Evolutionary conservation across 1,140 invertebrate species (phyloP), one percentile per base, ranked within the genome.

Genomic region (Coelopa frigida): DNA sequence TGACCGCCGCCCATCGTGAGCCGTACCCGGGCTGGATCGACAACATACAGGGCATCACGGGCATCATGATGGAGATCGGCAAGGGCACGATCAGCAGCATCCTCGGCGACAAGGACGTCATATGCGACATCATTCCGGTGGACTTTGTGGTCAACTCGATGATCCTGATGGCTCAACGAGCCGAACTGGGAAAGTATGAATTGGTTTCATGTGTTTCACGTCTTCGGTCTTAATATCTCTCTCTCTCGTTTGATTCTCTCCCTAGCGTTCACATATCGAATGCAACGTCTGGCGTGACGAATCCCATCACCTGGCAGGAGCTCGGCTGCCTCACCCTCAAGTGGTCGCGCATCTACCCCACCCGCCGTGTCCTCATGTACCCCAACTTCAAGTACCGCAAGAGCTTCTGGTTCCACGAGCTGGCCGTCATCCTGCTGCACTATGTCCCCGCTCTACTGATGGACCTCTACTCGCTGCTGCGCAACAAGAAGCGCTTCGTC

Each of bases 1-100:
- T 90, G 2, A 85, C 84, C 4, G 84, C 81, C 0, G 81, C 86
- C 0, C 78, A 78, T 58, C 76, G 78, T 49, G 85, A 90, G 61
- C 87, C 87, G 0, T 83, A 77, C 60, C 83, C 84, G 0, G 91
- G 93, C 2, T 98, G 94, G 94, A 87, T 38, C 17, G 94, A 98
- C 67, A 97, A 95, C 58, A 76, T 90, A n/a, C 90, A 87, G 66
- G 94, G 93, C 15, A 79, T 81, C 3, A 81, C 78, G 12, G 79
- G 80, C 58, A 80, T 89, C 22, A 79, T 89, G 64, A 85, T 86
- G 79, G 85, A 89, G 68, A 84, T 88, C 48, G 84, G 86, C 10
- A 82, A 89, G 58, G 93, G 92, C 1, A 83, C 89, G 0, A 81
- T 94, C 22, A 79, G 89, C 49, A 87, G 83, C 14, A 89, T 94